Evolutionary conservation across 2,113 vertebrate species (phyloP).

Genomic region (Misgurnus anguillicaudatus): DNA sequence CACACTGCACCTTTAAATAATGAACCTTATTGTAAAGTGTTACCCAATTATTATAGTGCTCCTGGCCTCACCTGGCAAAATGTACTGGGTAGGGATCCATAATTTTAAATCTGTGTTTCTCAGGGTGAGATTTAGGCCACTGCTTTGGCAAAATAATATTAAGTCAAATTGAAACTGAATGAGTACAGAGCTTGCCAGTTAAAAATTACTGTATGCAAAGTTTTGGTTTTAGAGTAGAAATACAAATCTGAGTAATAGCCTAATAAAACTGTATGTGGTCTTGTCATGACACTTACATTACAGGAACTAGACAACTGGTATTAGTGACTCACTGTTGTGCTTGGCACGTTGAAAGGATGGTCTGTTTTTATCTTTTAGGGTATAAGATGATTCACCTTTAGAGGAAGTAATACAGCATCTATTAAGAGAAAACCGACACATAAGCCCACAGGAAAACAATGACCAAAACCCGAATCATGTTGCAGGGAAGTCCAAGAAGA

Average conservation of each 20-base stretch:
- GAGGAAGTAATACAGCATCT: background rate
- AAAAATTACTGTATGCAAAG: background rate
- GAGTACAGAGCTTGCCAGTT: background rate
- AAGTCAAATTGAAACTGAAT: background rate
- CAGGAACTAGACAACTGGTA: conserved; percentile 8
- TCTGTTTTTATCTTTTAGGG: conserved; percentile 1
- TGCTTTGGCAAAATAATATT: background rate
- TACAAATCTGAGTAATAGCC: background rate
- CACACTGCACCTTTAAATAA: no score
- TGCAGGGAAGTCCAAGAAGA: background rate
- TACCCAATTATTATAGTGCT: no score
- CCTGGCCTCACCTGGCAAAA: background rate
- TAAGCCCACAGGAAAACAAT: background rate
- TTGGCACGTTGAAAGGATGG: background rate
- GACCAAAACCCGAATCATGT: background rate
- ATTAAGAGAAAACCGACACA: background rate
- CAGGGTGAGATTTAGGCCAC: background rate
- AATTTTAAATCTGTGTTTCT: background rate
- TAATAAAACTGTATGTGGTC: background rate
- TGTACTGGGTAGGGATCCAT: background rate
- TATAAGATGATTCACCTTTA: conserved; percentile 36
- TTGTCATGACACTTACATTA: background rate
- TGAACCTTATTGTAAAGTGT: no score
- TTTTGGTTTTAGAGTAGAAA: background rate
- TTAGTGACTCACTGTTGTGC: conserved; percentile 44